phyloP scores from a whole-genome alignment of 2,888 invertebrate genomes.

The Brassicogethes aeneus region DNA sequence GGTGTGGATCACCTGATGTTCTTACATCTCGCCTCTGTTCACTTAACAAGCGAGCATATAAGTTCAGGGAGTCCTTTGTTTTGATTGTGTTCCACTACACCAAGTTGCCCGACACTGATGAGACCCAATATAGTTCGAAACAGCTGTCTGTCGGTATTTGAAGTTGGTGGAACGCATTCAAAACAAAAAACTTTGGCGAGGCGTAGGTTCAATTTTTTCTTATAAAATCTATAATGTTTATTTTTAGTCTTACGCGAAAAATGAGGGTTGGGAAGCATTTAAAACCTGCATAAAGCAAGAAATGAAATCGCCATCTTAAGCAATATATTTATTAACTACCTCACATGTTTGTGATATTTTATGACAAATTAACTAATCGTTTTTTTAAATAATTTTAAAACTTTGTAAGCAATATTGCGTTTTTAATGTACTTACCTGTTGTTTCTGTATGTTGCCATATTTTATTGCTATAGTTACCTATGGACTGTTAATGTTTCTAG shows the following conservation, averaged over 20 bases:
- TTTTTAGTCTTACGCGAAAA: constrained; percentile 76
- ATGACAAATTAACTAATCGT: background rate
- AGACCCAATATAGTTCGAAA: no score
- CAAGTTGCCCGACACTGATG: no score
- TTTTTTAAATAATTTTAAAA: background rate
- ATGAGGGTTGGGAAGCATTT: constrained; percentile 90
- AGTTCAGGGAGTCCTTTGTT: no score
- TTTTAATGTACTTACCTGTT: background rate
- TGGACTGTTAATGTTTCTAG: background rate
- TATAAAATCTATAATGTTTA: constrained; percentile 17
- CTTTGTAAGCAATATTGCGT: background rate
- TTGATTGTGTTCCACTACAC: no score
- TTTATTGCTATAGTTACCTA: background rate
- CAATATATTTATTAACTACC: background rate
- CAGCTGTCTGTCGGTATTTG: no score
- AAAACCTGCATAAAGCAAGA: constrained; percentile 85
- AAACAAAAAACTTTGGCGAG: no score
- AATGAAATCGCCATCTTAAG: constrained; percentile 62
- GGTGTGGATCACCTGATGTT: no score
- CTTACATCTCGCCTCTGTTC: no score
- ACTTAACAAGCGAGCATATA: no score
- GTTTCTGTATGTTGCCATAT: background rate
- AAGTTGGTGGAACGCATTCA: no score
- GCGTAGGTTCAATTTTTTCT: no score
- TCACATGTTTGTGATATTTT: background rate